Base-by-base conservation (phyloP, 2,888 invertebrate species). In the Philhelius pedissequus region DNA sequence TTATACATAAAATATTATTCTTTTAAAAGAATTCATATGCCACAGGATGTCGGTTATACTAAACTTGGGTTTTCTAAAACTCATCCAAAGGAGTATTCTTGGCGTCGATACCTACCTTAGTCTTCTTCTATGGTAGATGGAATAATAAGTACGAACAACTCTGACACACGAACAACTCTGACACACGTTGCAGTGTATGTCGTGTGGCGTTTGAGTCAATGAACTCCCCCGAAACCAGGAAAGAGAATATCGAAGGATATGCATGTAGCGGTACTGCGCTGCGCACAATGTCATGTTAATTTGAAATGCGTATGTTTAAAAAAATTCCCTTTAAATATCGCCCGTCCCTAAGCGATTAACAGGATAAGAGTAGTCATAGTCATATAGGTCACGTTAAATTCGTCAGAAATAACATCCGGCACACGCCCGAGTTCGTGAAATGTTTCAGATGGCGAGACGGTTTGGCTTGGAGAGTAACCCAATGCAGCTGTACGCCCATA, bases 311-410 rank as follows among this genome's bases (percentile, higher is more conserved):
- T 77, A 62, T 56, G 69, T 78, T 73, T 45, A 69, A 68, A 78
- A 69, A 69, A 74, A 73, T 69, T 82, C 62, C 77, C 69, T 73
- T 77, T 60, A 81, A 70, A 71, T 60, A 48, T 45, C 56, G 58
- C n/a, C n/a, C n/a, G 66, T 66, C 77, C 76, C 56, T 71, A 15
- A 60, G 38, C 78, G 82, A 83, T 83, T 83, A 78, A 73, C 78
- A 83, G 82, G 82, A 83, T 83, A 83, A 83, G 78, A 83, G 68
- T 83, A 73, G 73, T 60, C 82, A 83, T 83, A 73, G 73, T 60
- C 82, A 83, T 83, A 73, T 77, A 83, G 82, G 78, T 83, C 78
- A 78, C 69, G 68, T 74, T 69, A 68, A 83, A 74, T 74, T 83
- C 82, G 68, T 73, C 77, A 83, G 20, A 78, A 74, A 73, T 74